phyloP scores from a whole-genome alignment of 37 sponge, comb jelly and placozoan species.

The Halichondria panicea region DNA sequence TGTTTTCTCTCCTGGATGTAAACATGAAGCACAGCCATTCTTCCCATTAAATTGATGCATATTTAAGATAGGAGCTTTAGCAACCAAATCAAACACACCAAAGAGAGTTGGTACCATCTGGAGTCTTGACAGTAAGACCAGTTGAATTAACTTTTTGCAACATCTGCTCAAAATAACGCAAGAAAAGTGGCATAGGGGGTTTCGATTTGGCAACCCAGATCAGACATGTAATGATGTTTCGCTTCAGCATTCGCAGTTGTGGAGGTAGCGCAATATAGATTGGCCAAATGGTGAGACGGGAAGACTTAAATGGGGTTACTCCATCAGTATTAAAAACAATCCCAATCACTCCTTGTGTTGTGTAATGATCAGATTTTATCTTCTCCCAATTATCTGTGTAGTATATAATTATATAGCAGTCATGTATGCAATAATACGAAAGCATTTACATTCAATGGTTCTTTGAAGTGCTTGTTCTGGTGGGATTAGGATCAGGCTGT shows the following conservation, averaged over 20 bases:
- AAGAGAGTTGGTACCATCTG: slow-evolving; percentile 1
- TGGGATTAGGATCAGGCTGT: background rate
- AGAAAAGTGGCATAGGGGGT: background rate
- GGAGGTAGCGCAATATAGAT: slow-evolving; percentile 3
- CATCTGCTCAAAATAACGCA: background rate
- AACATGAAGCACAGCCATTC: background rate
- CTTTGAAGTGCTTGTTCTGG: background rate
- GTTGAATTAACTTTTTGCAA: background rate
- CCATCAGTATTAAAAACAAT: background rate
- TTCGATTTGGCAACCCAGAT: background rate
- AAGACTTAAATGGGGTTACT: slow-evolving; percentile 1
- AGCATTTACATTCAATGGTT: background rate
- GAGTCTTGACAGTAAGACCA: background rate
- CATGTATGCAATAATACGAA: background rate
- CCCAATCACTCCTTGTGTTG: background rate
- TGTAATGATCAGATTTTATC: background rate
- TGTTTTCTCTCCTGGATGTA: slow-evolving; percentile 7
- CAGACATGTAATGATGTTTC: background rate
- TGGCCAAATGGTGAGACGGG: background rate
- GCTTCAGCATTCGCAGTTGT: background rate
- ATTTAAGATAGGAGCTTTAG: slow-evolving; percentile 9
- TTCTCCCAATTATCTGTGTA: slow-evolving; percentile 1
- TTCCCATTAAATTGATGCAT: slow-evolving; percentile 15
- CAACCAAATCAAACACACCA: slow-evolving; percentile 6
- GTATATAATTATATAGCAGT: background rate